Percentiles rank a stretch among this genome's conserved stretches.
Evolutionary conservation across 2,888 invertebrate genomes (phyloP).

Genomic region (Junonia oenone): DNA sequence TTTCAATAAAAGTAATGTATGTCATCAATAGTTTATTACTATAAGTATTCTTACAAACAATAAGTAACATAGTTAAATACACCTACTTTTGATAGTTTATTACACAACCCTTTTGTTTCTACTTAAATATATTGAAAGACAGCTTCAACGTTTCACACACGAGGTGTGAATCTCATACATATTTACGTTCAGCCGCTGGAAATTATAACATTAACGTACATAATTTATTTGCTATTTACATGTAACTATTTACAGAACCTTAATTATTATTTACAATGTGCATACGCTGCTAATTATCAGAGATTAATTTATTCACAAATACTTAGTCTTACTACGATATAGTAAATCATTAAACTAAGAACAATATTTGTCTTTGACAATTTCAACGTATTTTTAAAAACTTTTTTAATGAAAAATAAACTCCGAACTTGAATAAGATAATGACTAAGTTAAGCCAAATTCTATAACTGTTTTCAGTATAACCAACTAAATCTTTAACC

Average conservation of each 20-base stretch:
- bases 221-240: conserved; percentile 22
- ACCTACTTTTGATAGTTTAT: conserved; percentile 69
- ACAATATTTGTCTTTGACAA: conserved; percentile 21
- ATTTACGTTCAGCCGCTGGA: conserved; percentile 14
- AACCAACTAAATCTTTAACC: no score
- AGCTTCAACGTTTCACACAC: conserved; percentile 27
- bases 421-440: not conserved
- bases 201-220: conserved; percentile 20
- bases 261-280: conserved; percentile 21
- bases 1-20: conserved; percentile 19
- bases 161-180: conserved; percentile 1
- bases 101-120: conserved; percentile 74
- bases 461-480: no score
- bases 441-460: not conserved
- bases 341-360: not conserved
- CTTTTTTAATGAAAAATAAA: not conserved
- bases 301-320: conserved; percentile 5
- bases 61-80: conserved; percentile 65
- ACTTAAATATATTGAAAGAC: conserved; percentile 49
- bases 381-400: conserved; percentile 3
- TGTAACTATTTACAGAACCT: conserved; percentile 21
- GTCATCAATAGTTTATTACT: conserved; percentile 34
- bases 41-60: conserved; percentile 60
- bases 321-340: not conserved
- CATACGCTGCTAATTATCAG: not conserved